These are phyloP conservation scores for Rhadina sibilatrix DNA, from an alignment of 2,113 vertebrate species.

Conservation along the genomic window DNA sequence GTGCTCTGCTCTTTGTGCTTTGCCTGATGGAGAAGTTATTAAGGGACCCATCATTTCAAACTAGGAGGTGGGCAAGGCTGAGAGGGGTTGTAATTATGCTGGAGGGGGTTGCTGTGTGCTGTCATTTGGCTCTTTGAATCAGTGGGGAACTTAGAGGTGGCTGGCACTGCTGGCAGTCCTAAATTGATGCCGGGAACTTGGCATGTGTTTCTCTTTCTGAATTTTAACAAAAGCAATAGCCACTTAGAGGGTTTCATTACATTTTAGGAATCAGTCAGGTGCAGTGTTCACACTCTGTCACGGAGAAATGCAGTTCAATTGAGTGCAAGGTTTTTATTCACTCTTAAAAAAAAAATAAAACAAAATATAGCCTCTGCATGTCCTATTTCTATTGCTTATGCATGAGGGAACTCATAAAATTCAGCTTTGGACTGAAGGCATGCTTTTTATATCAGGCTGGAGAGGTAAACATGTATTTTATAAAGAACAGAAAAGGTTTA, in stretches of 20 bases:
- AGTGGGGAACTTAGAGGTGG: background rate
- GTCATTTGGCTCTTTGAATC: background rate
- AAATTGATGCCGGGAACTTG: background rate
- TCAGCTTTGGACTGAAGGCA: background rate
- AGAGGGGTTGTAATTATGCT: background rate
- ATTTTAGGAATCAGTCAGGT: constrained; percentile 39
- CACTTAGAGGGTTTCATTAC: constrained; percentile 24
- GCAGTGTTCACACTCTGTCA: constrained; percentile 34
- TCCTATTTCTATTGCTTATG: constrained; percentile 51
- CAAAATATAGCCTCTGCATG: constrained; percentile 21
- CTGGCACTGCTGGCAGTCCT: background rate
- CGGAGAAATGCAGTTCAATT: constrained; percentile 22
- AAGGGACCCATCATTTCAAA: background rate
- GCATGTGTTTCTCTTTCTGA: background rate
- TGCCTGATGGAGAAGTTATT: background rate
- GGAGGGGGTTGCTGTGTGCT: background rate
- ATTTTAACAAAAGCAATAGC: constrained; percentile 33
- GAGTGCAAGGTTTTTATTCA: constrained; percentile 40
- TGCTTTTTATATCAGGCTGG: constrained; percentile 30
- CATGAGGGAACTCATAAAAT: constrained; percentile 54
- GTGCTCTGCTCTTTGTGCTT: background rate
- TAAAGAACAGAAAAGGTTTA: constrained; percentile 34
- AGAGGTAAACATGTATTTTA: constrained; percentile 48
- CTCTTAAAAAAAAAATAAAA: background rate
- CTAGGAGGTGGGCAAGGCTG: background rate